Evolutionary conservation across 2,888 invertebrate species (phyloP).

Genomic region (Volucella inanis): DNA sequence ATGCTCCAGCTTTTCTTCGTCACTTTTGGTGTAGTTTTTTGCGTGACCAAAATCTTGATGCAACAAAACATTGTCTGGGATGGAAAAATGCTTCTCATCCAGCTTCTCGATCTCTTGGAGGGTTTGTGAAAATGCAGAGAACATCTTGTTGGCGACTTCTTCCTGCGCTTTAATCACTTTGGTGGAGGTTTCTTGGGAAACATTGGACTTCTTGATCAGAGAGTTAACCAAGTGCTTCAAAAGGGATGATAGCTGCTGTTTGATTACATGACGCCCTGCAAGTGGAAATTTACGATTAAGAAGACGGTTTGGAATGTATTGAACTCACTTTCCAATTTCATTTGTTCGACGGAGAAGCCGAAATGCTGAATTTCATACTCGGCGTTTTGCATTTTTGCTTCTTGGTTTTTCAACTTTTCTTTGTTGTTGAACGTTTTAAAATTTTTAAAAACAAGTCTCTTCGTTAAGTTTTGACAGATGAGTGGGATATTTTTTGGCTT

Average conservation of each 20-base stretch:
- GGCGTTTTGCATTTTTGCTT: constrained; percentile 74
- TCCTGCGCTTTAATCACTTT: constrained; percentile 72
- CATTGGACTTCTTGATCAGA: constrained; percentile 67
- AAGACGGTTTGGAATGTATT: constrained; percentile 65
- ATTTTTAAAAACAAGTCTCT: constrained; percentile 4
- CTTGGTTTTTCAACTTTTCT: not conserved
- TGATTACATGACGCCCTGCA: constrained; percentile 56
- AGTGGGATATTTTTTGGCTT: constrained; percentile 19
- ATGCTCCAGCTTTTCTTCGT: constrained; percentile 76
- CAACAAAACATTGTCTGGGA: constrained; percentile 79
- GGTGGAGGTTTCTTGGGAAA: constrained; percentile 73
- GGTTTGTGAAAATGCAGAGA: constrained; percentile 72
- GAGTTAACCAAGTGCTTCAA: constrained; percentile 52
- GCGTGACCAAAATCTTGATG: constrained; percentile 77
- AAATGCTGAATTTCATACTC: constrained; percentile 79
- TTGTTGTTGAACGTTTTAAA: not conserved
- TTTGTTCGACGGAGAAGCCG: constrained; percentile 77
- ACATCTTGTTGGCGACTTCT: constrained; percentile 76
- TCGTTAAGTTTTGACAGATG: constrained; percentile 60
- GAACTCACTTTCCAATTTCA: constrained; percentile 77
- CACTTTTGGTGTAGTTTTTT: constrained; percentile 75
- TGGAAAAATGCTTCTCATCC: constrained; percentile 78
- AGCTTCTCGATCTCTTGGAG: constrained; percentile 75
- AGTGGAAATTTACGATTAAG: constrained; percentile 27
- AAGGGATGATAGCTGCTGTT: constrained; percentile 49